Evolutionary conservation across 2,113 vertebrate genomes (phyloP), one percentile per base, ranked within the genome.

Genomic region (Hemibagrus wyckioides): DNA sequence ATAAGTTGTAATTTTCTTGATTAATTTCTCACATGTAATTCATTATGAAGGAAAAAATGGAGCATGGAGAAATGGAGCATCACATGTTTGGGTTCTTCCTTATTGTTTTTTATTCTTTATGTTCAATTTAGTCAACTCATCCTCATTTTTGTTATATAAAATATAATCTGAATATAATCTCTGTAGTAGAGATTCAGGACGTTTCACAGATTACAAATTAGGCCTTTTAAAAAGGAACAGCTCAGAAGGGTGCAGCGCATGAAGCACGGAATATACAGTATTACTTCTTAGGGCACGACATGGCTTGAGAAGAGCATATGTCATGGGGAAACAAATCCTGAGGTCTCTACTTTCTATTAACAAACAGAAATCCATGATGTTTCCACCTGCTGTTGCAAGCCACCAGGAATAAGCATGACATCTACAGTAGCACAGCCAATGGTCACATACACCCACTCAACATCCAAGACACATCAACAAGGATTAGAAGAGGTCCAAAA

Each of bases 401-500:
- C 85, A 82, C 50, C 48, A 81, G 56, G 77, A 69, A 86, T 52
- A 73, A 59, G 41, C 63, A 54, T 73, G 83, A 85, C 50, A 44
- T 71, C 63, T 33, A 82, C 63, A 44, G 15, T 81, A 81, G 10
- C 67, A 63, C 77, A 84, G 71, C 79, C 76, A 75, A 61, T 30
- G 61, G 48, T 30, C 30, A 76, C 8, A 69, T 81, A 41, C 79
- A 84, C 61, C 65, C 76, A 52, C 65, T 84, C 79, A 52, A 85
- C 75, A 79, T 80, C 54, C 80, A 82, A 41, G 56, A 89, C 30
- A 50, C 83, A 85, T 71, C 54, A 73, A 82, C 52, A 9, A 85
- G 87, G 63, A 88, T n/a, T 85, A 61, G 52, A 39, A 56, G 36
- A 36, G 61, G 79, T 71, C 89, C 87, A 82, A 69, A 90, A 83